Base-by-base conservation (phyloP, 2,797 vertebrate species). In the Sphaeramia orbicularis region DNA sequence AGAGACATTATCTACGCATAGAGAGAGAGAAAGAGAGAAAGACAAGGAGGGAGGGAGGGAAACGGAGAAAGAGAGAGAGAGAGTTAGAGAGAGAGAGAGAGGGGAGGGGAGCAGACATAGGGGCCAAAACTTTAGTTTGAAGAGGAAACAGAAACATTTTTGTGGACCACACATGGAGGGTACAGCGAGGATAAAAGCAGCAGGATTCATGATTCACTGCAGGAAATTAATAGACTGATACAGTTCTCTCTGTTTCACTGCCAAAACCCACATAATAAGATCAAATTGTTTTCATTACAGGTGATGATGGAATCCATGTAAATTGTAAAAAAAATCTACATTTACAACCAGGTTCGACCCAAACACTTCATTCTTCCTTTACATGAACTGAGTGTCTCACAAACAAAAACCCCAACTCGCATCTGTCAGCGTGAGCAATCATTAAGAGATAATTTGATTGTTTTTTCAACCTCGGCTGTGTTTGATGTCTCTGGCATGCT, bases 361-460 rank as follows among this genome's bases (percentile, higher is more conserved):
- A 47, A 66, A 80, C 24, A 72, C 69, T 58, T 67, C 61, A 30
- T 49, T 65, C 67, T 32, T 65, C 36, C 58, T 67, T 57, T 57
- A 35, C 55, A 44, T 73, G n/a, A 10, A 27, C 77, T 56, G 70
- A 65, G 83, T 78, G 75, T 55, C 68, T 49, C 8, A 15, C 59
- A 60, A 78, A 86, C 70, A 69, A 53, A 78, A 37, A 36, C n/a
- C 41, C 48, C 63, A 48, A 61, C 66, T 79, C 61, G 7, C 60
- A 35, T 79, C 82, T 91, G 88, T 91, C 89, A 90, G 86, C 86
- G 52, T 90, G 87, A 86, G 80, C 86, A 83, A 87, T 87, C 84
- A 88, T 90, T 90, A 90, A 78, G 74, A 87, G 84, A 89, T 92
- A 86, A 91, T 91, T 91, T 90, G 83, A 86, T 89, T 87, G 87